These are phyloP conservation scores for Nipponacmea schrenckii DNA, from an alignment of 2,888 invertebrate species.

Conservation along the genomic window DNA sequence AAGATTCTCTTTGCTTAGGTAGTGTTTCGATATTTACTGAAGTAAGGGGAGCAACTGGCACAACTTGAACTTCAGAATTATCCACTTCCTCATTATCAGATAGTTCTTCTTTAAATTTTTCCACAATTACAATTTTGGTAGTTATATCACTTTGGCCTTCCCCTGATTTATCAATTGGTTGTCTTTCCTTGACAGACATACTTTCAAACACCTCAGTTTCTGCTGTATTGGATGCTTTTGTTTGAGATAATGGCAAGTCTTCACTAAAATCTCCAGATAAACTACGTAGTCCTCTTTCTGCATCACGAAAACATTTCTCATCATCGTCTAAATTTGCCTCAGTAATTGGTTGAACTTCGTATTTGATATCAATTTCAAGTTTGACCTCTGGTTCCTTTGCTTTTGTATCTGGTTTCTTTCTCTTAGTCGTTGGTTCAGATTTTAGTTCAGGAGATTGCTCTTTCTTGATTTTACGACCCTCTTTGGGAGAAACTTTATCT, in stretches of 20 bases:
- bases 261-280: conserved; percentile 77
- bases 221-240: not conserved
- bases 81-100: conserved; percentile 16
- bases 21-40: not conserved
- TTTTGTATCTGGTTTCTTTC: not conserved
- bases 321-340: conserved; percentile 73
- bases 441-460: not conserved
- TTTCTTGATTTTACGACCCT: conserved; percentile 15
- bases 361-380: not conserved
- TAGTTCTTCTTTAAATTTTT: conserved; percentile 28
- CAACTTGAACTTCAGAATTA: conserved; percentile 31
- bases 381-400: not conserved
- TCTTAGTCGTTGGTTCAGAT: not conserved
- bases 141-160: conserved; percentile 14
- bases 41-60: not conserved
- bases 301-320: conserved; percentile 81
- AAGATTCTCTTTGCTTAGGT: not conserved
- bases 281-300: conserved; percentile 86
- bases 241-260: not conserved
- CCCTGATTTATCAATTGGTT: not conserved
- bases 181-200: not conserved
- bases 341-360: not conserved
- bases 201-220: not conserved
- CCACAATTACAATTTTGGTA: not conserved
- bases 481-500: conserved; percentile 12